These are phyloP conservation scores for Galerucella nymphaeae DNA, from an alignment of 2,888 invertebrate genomes.

Conservation along the genomic window DNA sequence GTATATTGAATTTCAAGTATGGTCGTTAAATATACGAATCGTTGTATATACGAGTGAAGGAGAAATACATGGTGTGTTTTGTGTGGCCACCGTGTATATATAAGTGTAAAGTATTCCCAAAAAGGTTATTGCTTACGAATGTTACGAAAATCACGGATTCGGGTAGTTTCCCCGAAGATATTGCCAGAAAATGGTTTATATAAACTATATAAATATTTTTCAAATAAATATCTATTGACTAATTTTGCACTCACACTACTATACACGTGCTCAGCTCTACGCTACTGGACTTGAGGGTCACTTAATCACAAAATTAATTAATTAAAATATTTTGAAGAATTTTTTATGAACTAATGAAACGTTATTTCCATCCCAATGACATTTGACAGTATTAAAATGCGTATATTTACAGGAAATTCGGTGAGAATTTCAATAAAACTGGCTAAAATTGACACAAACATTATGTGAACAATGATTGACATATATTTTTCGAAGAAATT, in stretches of 20 bases:
- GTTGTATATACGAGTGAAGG: too few species aligned
- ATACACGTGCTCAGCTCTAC: conserved; percentile 48
- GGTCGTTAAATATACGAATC: too few species aligned
- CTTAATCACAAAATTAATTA: conserved; percentile 33
- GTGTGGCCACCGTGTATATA: background rate
- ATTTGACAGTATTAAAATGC: too few species aligned
- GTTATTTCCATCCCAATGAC: background rate
- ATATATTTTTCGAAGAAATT: too few species aligned
- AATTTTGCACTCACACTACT: conserved; percentile 54
- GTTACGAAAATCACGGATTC: conserved; percentile 52
- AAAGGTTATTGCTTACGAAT: conserved; percentile 42
- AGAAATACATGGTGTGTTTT: background rate
- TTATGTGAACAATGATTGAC: too few species aligned
- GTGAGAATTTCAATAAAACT: too few species aligned
- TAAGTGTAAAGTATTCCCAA: background rate
- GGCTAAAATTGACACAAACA: too few species aligned
- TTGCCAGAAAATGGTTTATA: conserved; percentile 64
- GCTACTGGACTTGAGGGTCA: conserved; percentile 41
- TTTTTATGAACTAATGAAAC: background rate
- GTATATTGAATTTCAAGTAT: too few species aligned
- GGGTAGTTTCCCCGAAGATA: conserved; percentile 56
- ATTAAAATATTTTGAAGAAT: conserved; percentile 3
- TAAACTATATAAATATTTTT: conserved; percentile 62
- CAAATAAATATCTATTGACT: conserved; percentile 61
- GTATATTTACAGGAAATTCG: too few species aligned